Conservation (phyloP, 2,888 invertebrate genomes). For the Parasteatoda lunata region DNA sequence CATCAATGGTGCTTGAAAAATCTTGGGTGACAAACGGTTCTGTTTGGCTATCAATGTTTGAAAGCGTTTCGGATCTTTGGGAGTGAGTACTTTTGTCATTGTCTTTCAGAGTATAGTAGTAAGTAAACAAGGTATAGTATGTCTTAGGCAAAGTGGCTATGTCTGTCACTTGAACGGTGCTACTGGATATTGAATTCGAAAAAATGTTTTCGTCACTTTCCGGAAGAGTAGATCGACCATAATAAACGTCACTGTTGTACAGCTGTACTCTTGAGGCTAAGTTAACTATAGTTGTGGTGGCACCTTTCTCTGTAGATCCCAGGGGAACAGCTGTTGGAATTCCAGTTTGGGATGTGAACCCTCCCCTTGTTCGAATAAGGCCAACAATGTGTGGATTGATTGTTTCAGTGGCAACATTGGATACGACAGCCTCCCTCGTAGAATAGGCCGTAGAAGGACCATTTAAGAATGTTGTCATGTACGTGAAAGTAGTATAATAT, state of each 20-base stretch:
- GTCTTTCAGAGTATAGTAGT: conserved; percentile 70
- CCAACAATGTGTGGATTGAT: conserved; percentile 58
- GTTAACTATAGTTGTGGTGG: conserved; percentile 70
- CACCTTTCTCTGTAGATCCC: conserved; percentile 60
- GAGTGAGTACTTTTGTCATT: conserved; percentile 68
- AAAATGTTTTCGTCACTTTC: background rate
- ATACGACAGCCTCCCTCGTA: conserved; percentile 69
- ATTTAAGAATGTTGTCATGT: conserved; percentile 71
- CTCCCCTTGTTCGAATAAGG: conserved; percentile 61
- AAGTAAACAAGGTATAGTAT: conserved; percentile 69
- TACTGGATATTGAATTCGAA: conserved; percentile 7
- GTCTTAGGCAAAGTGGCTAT: conserved; percentile 69
- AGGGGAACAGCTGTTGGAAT: conserved; percentile 60
- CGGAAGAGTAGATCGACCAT: conserved; percentile 32
- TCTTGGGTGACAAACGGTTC: conserved; percentile 62
- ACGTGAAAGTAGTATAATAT: conserved; percentile 71
- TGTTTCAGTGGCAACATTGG: conserved; percentile 67
- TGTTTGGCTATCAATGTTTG: conserved; percentile 57
- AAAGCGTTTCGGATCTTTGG: conserved; percentile 68
- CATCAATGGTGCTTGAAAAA: conserved; percentile 67
- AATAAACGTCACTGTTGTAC: conserved; percentile 69
- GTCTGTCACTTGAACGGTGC: conserved; percentile 55
- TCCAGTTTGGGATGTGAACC: conserved; percentile 56
- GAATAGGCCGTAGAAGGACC: conserved; percentile 70
- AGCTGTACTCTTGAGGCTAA: conserved; percentile 70